Evolutionary conservation across 2,113 vertebrate species (phyloP).

Genomic region (Phocoena phocoena): DNA sequence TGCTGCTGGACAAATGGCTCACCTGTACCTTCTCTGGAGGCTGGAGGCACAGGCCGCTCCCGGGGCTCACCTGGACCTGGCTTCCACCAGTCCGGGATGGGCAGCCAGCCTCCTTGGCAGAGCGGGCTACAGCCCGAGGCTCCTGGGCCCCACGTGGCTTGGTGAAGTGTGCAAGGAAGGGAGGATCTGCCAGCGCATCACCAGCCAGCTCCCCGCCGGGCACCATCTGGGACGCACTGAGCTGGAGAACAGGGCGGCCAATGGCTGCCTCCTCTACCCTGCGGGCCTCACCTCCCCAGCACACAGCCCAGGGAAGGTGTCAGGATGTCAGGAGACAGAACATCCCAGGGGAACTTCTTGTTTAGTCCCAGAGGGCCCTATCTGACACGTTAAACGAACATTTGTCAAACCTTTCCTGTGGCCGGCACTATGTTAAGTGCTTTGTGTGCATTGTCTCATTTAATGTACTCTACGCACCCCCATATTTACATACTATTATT

Average conservation of each 20-base stretch:
- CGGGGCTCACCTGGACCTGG: neutral
- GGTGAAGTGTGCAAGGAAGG: constrained; percentile 80
- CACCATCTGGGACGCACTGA: constrained; percentile 83
- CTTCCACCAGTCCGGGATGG: neutral
- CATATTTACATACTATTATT: neutral
- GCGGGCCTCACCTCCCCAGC: neutral
- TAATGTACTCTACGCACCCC: neutral
- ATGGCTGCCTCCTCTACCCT: neutral
- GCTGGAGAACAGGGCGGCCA: neutral
- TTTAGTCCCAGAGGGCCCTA: neutral
- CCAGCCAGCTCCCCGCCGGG: constrained; percentile 76
- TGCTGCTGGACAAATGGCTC: neutral
- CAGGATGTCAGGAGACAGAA: neutral
- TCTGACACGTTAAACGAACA: accelerated
- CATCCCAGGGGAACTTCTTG: neutral
- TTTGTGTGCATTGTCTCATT: neutral
- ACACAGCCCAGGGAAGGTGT: neutral
- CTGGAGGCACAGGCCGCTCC: neutral
- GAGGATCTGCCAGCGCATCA: constrained; percentile 76
- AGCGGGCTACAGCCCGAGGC: constrained; percentile 75
- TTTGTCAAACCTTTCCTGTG: neutral
- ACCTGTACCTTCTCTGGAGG: neutral
- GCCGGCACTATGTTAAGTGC: neutral
- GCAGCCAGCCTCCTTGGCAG: constrained; percentile 77
- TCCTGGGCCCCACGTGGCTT: constrained; percentile 77